Base-by-base conservation (phyloP, 2,113 vertebrate species). In the Motacilla tschutschensis region DNA sequence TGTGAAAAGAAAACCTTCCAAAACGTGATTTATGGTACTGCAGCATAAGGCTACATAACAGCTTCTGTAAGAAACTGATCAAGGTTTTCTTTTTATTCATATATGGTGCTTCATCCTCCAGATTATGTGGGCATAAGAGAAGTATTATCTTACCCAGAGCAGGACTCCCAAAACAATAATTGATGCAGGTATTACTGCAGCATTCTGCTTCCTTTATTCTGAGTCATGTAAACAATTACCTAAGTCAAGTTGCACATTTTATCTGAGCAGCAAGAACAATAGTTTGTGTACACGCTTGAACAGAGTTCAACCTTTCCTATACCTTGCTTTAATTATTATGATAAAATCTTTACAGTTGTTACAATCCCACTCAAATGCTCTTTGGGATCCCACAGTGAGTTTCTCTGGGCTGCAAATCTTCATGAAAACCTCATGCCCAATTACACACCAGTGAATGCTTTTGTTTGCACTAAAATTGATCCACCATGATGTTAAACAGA, bases 281-380 rank as follows among this genome's bases (percentile, higher is more conserved):
- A 44, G 48, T 33, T 86, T 44, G 38, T 75, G 13, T 73, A 35
- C 51, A 87, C 1, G 31, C 81, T 82, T 93, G 75, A 94, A 60
- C 47, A 73, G 78, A 79, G 47, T 55, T 91, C 64, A 79, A 70
- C 67, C 36, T 81, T 75, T 40, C 43, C 41, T 81, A 50, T 58
- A 86, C 70, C 43, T 79, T 79, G 87, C 43, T 93, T 86, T 91
- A 93, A 92, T 94, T 95, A 91, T 73, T 53, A 73, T 46, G 89
- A 91, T 91, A 90, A 93, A 91, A 82, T 76, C 79, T 87, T 84
- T 76, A 78, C 66, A 54, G 65, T 75, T 85, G 62, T 83, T 94
- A 54, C 40, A 85, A 87, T 91, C 58, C 87, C 62, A 83, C 65
- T 17, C 18, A 81, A 80, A 74, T 71, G 38, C 12, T 67, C 25